Evolutionary conservation across 2,113 vertebrate genomes (phyloP).

Genomic region (Scopus umbretta): DNA sequence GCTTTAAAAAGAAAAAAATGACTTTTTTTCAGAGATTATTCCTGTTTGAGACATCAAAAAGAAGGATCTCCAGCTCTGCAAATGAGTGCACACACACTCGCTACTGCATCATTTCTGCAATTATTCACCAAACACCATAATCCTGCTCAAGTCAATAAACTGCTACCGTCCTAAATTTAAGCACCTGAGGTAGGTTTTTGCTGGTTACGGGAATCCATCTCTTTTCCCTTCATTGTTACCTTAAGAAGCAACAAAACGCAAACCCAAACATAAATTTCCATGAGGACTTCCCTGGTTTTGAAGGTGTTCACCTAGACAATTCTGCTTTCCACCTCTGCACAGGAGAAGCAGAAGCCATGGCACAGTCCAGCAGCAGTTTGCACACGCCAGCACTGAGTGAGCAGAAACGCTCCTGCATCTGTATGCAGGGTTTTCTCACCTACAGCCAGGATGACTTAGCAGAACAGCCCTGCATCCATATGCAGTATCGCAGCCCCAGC

Average conservation of each 20-base stretch:
- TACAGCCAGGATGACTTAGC: slow-evolving; percentile 41
- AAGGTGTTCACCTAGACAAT: background rate
- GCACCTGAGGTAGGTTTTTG: background rate
- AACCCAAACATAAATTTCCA: background rate
- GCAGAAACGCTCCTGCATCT: background rate
- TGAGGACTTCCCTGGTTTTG: background rate
- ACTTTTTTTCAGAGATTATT: background rate
- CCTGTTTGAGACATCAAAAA: background rate
- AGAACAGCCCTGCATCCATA: background rate
- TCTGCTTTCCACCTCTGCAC: background rate
- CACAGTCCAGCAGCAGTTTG: background rate
- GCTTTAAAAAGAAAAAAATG: background rate
- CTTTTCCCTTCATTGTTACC: background rate
- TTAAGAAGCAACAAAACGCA: background rate
- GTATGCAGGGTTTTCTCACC: background rate
- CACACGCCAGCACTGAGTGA: background rate
- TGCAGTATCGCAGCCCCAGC: background rate
- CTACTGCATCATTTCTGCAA: background rate
- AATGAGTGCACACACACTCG: background rate
- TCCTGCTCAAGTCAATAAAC: background rate
- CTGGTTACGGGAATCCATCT: background rate
- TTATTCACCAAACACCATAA: background rate
- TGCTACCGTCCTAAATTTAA: background rate
- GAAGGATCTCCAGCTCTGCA: background rate
- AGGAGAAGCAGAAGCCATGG: background rate